Percentiles rank a stretch among this genome's conserved stretches.
Evolutionary conservation across 2,113 vertebrate species (phyloP).

Genomic region (Coracopsis vasa): DNA sequence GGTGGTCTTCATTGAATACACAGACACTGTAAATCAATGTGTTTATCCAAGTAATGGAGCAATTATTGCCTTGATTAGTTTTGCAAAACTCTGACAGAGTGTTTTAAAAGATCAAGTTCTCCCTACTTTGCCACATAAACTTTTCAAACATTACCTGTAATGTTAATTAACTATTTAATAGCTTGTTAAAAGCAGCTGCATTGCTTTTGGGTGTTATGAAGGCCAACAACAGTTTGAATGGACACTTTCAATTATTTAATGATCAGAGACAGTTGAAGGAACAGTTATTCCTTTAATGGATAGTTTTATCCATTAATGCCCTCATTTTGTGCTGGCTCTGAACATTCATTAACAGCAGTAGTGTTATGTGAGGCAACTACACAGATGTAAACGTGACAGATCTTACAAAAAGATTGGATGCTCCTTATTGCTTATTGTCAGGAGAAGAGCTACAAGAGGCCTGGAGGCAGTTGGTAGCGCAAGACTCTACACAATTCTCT

Average conservation of each 20-base stretch:
- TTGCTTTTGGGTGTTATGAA: slow-evolving; percentile 4
- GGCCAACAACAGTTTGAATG: background rate
- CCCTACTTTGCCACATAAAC: background rate
- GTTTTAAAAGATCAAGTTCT: background rate
- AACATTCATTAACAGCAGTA: background rate
- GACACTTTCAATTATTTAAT: background rate
- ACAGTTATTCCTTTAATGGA: no score
- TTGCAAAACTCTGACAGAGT: background rate
- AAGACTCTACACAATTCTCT: background rate
- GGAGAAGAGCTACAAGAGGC: background rate
- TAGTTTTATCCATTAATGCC: slow-evolving; percentile 4
- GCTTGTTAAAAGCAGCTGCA: slow-evolving; percentile 3
- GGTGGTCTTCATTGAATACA: background rate
- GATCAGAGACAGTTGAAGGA: background rate
- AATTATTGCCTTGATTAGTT: background rate
- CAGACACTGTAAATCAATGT: background rate
- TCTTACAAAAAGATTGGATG: background rate
- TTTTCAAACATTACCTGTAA: background rate
- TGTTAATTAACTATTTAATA: background rate
- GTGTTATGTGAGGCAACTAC: background rate
- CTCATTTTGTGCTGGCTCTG: background rate
- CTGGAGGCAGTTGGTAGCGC: background rate
- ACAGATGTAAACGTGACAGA: background rate
- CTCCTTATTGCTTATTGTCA: background rate
- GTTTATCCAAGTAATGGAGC: background rate